A percentile compares a stretch with the other conserved stretches of the same genome.
Evolutionary conservation across 2,888 invertebrate genomes (phyloP).

Genomic region (Sialis fuliginosa): DNA sequence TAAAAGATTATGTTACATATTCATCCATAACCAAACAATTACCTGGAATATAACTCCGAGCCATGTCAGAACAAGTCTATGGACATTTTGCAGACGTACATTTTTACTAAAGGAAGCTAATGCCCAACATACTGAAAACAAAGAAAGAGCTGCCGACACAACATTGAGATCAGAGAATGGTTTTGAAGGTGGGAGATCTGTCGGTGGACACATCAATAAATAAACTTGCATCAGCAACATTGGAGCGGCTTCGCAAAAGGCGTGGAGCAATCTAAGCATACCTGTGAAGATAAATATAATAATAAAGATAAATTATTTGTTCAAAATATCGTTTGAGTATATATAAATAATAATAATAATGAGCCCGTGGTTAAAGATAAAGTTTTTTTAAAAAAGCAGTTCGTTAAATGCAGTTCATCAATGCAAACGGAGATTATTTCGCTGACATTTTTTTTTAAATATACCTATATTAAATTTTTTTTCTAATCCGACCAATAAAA

Average conservation of each 20-base stretch:
- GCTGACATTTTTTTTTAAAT: too few relatives aligned
- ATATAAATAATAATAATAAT: too few relatives aligned
- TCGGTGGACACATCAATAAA: constrained; percentile 33
- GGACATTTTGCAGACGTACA: constrained; percentile 62
- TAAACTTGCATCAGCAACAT: constrained; percentile 71
- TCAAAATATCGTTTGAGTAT: not conserved
- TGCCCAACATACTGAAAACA: constrained; percentile 82
- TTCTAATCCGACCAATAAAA: too few relatives aligned
- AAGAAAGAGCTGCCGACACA: constrained; percentile 61
- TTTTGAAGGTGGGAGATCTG: constrained; percentile 17
- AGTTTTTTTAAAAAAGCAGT: too few relatives aligned
- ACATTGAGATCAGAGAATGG: constrained; percentile 60
- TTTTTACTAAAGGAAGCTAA: constrained; percentile 82
- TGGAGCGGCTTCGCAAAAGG: constrained; percentile 76
- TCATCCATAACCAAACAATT: constrained; percentile 12
- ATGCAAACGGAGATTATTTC: too few relatives aligned
- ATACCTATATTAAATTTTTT: too few relatives aligned
- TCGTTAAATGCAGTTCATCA: too few relatives aligned
- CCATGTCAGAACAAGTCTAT: constrained; percentile 68
- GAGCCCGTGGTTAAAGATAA: too few relatives aligned
- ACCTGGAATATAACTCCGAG: constrained; percentile 64
- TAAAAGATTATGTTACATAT: constrained; percentile 3
- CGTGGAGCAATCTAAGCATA: constrained; percentile 68
- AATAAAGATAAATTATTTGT: not conserved
- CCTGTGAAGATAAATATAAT: constrained; percentile 20